Evolutionary conservation across 2,888 invertebrate genomes (phyloP).

Genomic region (Anarsia innoxiella): DNA sequence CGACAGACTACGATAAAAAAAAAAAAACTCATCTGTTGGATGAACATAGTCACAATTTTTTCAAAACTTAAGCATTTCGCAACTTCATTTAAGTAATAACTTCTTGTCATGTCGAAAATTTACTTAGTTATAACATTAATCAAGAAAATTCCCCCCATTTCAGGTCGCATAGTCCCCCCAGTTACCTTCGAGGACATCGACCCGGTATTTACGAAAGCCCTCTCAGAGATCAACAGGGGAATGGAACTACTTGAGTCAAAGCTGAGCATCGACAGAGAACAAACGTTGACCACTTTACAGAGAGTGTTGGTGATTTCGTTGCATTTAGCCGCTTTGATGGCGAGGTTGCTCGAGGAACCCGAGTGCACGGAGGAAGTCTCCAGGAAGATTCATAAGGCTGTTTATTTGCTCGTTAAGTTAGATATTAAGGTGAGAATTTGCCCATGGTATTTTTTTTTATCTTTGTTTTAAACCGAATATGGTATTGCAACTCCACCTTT

Average conservation of each 20-base stretch:
- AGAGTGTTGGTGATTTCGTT: slow-evolving; percentile 88
- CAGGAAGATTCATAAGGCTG: slow-evolving; percentile 79
- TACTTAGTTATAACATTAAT: background rate
- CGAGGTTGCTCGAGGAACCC: slow-evolving; percentile 77
- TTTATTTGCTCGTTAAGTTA: slow-evolving; percentile 85
- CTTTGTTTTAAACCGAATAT: no score
- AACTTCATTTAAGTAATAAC: no score
- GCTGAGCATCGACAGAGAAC: slow-evolving; percentile 80
- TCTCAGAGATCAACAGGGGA: slow-evolving; percentile 83
- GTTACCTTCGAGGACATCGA: slow-evolving; percentile 89
- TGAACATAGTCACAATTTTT: no score
- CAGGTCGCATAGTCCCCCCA: slow-evolving; percentile 83
- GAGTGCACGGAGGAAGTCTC: slow-evolving; percentile 66
- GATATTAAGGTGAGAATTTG: slow-evolving; percentile 74
- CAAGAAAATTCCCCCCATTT: no score
- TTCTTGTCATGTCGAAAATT: background rate
- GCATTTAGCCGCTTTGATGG: slow-evolving; percentile 86
- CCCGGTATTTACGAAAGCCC: slow-evolving; percentile 87
- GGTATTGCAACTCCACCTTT: no score
- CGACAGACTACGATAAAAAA: no score
- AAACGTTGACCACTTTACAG: slow-evolving; percentile 81
- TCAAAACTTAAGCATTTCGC: no score
- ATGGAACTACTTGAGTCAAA: slow-evolving; percentile 75
- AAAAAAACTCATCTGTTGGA: no score
- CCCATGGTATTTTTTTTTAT: background rate